Evolutionary conservation across 1,140 invertebrate species (phyloP), one percentile per base, ranked within the genome.

Genomic region (Brachionus calyciflorus): DNA sequence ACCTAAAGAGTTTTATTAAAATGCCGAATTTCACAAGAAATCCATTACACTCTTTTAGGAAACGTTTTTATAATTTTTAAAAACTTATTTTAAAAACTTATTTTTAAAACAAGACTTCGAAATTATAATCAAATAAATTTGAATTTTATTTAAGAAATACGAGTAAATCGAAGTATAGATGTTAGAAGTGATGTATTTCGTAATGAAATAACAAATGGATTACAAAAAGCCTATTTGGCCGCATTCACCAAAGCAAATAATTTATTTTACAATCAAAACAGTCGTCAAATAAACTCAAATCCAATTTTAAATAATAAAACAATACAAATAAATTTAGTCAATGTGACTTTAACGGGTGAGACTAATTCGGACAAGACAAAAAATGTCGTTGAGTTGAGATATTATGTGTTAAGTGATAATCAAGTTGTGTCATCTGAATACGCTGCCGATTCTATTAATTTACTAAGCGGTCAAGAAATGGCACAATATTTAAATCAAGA

Each of bases 391-490:
- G 30, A 51, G 19, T 40, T 73, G 12, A 30, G 69, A 33, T 73
- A 73, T 24, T 53, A 33, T 26, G 19, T 73, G 10, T 9, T 73
- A 10, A 73, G 37, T 24, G 19, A 33, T 12, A 73, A 73, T 41
- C 14, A 73, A 41, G 17, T 73, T 9, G 69, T 73, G 6, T 51
- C 69, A 10, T 55, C 69, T 24, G 69, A 73, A n/a, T 73, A 73
- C 24, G 69, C 69, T 17, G 28, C 69, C 2, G 69, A 73, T 24
- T 49, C 69, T 9, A 73, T 73, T 19, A 73, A 73, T 55, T 41
- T 73, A 21, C 46, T 73, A 9, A 73, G 51, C 12, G 46, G 40
- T 4, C 69, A 73, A 73, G 69, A 73, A 73, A 51, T 73, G 69
- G 69, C 69, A 12, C 46, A 49, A 41, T 73, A 73, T 55, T 55